These are phyloP conservation scores for Microplitis demolitor DNA, from an alignment of 1,140 invertebrate species.

Conservation along the genomic window DNA sequence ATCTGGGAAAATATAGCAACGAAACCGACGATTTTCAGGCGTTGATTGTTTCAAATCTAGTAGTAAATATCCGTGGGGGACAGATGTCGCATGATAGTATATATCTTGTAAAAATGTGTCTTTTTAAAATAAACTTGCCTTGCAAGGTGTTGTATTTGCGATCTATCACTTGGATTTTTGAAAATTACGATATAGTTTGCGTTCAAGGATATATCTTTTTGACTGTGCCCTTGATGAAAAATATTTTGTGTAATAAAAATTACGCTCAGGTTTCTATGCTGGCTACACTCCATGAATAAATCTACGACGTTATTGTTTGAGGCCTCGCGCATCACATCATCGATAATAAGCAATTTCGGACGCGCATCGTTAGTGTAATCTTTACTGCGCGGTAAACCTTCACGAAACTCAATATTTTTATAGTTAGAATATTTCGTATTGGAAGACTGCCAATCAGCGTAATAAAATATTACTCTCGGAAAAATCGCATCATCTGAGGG, in stretches of 20 bases:
- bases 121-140: neutral
- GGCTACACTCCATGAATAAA: neutral
- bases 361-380: neutral
- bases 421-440: neutral
- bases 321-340: conserved; percentile 21
- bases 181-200: neutral
- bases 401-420: conserved; percentile 6
- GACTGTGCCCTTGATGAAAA: neutral
- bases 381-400: conserved; percentile 5
- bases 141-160: neutral
- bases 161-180: neutral
- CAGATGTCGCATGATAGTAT: no score
- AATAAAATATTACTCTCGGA: neutral
- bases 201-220: neutral
- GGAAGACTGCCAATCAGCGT: neutral
- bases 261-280: neutral
- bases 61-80: no score
- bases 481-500: neutral
- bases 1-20: neutral
- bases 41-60: no score
- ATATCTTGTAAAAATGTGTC: no score
- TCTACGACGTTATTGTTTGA: neutral
- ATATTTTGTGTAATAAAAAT: neutral
- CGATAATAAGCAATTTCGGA: conserved; percentile 21
- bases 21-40: no score